phyloP scores from a whole-genome alignment of 2,888 invertebrate species.

The Pteria penguin region DNA sequence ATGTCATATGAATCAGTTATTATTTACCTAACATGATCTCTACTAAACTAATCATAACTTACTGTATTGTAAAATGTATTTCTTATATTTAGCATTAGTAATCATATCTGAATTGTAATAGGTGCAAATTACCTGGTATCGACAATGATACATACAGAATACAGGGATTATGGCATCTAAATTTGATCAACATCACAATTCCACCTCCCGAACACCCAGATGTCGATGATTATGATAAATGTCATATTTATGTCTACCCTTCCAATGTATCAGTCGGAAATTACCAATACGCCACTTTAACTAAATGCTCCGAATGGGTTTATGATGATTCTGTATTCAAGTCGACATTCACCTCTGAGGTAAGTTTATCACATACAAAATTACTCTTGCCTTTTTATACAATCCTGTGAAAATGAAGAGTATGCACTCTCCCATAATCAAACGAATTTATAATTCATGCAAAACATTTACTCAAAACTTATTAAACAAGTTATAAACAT shows the following conservation, averaged over 20 bases:
- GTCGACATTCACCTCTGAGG: constrained; percentile 54
- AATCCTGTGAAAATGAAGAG: no score
- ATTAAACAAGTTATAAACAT: no score
- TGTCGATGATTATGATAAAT: constrained; percentile 18
- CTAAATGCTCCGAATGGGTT: constrained; percentile 56
- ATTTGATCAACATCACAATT: constrained; percentile 26
- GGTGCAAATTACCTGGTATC: constrained; percentile 24
- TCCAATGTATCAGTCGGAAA: neutral
- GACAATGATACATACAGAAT: constrained; percentile 27
- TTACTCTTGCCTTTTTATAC: no score
- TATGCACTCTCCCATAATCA: no score
- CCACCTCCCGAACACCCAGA: constrained; percentile 22
- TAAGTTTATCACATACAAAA: no score
- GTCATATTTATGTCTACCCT: constrained; percentile 18
- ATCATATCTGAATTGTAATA: neutral
- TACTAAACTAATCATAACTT: no score
- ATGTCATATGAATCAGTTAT: no score
- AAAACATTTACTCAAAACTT: no score
- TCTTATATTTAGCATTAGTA: no score
- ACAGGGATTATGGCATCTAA: constrained; percentile 16
- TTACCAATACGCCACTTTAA: neutral
- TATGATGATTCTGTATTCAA: constrained; percentile 55
- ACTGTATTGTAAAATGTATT: no score
- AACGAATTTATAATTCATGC: no score
- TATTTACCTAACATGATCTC: no score